Base-by-base conservation (phyloP, 2,888 invertebrate species). In the Oxyscelio sp. region DNA sequence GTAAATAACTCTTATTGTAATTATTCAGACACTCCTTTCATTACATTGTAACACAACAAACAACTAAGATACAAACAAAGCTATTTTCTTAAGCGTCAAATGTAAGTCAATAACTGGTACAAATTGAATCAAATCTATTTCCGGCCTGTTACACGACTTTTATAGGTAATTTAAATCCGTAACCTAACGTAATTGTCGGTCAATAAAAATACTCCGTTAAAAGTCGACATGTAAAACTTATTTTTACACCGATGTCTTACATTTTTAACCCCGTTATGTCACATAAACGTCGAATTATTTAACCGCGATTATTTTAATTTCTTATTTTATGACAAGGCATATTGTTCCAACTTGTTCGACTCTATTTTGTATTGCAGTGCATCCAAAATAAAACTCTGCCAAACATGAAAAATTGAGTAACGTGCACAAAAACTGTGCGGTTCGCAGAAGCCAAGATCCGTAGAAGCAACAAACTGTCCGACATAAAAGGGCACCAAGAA, bases 371-470 rank as follows among this genome's bases (percentile, higher is more conserved):
- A 4, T 21, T 48, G 4, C 19, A 8, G 45, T 19, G 45, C 21
- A 48, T 48, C 21, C 17, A 8, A 48, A 48, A 48, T 74, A 38
- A 17, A 43, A 45, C 22, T 24, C 50, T 34, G 34, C 43, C 27
- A 17, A 74, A 63, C 31, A 52, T 50, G 43, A 50, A 63, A 74
- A 48, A 61, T 63, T 52, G 43, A 63, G 22, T 56, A 40, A 74
- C 13, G 13, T 9, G 63, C 43, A 61, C 61, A 52, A 63, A 52
- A 40, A 54, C 52, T 24, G 52, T 24, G 21, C 22, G 4, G 17
- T 11, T 0, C 1, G 19, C 19, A 24, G 27, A 45, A 1, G 11
- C n/a, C 17, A 27, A 45, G 45, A 63, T 24, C 11, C 45, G 27
- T 38, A 4, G 71, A 13, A 5, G 52, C 9, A 31, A 61, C 70